Evolutionary conservation across 2,113 vertebrate genomes (phyloP).

Genomic region (Rattus rattus): DNA sequence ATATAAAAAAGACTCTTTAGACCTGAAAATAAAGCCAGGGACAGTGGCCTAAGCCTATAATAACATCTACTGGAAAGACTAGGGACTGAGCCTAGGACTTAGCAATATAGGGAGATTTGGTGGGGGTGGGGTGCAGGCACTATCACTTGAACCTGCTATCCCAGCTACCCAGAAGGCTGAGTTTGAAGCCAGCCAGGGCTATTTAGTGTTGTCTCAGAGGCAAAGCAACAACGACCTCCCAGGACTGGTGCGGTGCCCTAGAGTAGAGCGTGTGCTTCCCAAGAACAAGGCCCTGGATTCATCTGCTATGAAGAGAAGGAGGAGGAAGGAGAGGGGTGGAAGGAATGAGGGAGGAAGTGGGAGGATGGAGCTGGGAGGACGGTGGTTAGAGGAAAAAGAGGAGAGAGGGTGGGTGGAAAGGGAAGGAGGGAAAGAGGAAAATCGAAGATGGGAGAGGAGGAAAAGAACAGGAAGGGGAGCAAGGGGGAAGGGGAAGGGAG

Average conservation of each 20-base stretch:
- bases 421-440: neutral
- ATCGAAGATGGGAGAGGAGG: too few relatives aligned
- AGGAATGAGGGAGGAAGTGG: fast-evolving
- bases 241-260: neutral
- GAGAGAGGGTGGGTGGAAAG: too few relatives aligned
- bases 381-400: too few relatives aligned
- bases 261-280: neutral
- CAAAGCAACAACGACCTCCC: neutral
- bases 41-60: neutral
- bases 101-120: neutral
- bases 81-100: neutral
- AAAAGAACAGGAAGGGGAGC: too few relatives aligned
- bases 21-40: neutral
- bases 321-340: neutral
- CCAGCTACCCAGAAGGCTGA: neutral
- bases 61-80: neutral
- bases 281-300: neutral
- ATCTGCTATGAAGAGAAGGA: neutral
- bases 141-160: neutral
- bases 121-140: neutral
- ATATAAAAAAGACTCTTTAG: neutral
- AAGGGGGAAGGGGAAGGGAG: too few relatives aligned
- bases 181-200: neutral
- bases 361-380: neutral
- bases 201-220: neutral